These are phyloP conservation scores for Tinea pellionella DNA, from an alignment of 2,888 invertebrate species.

Conservation along the genomic window DNA sequence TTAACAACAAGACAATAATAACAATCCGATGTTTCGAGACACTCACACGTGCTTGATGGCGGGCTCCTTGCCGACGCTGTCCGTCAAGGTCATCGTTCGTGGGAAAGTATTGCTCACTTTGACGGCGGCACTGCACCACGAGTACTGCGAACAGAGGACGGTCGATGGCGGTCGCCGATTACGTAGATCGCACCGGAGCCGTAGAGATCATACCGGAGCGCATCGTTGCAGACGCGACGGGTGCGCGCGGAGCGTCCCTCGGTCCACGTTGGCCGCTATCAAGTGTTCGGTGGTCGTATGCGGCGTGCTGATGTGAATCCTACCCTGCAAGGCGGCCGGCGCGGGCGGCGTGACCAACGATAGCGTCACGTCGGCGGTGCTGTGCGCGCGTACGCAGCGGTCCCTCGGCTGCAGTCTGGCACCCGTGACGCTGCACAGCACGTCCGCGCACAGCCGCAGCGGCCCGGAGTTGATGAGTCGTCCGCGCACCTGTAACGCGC, in stretches of 20 bases:
- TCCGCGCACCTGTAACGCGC: constrained; percentile 77
- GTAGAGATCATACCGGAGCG: background rate
- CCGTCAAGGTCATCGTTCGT: constrained; percentile 32
- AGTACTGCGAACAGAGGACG: constrained; percentile 71
- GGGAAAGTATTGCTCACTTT: constrained; percentile 68
- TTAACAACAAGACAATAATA: background rate
- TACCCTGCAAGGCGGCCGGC: constrained; percentile 10
- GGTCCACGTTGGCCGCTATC: constrained; percentile 8
- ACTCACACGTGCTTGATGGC: background rate
- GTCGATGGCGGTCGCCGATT: background rate
- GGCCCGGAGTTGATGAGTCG: constrained; percentile 82
- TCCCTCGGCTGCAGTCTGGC: constrained; percentile 53
- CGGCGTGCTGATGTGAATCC: background rate
- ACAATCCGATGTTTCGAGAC: background rate
- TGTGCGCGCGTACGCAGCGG: constrained; percentile 62
- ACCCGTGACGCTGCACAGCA: constrained; percentile 71
- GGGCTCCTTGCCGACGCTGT: constrained; percentile 35
- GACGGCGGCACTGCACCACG: constrained; percentile 26
- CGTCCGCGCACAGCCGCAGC: constrained; percentile 72
- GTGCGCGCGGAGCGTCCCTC: constrained; percentile 47
- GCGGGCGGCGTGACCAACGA: constrained; percentile 22
- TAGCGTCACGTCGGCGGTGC: constrained; percentile 19
- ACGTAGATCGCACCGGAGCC: no score
- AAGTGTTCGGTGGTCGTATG: constrained; percentile 14
- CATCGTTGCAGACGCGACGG: constrained; percentile 78